Base-by-base conservation (phyloP, 1,140 invertebrate genomes). In the Phymastichus coffea region DNA sequence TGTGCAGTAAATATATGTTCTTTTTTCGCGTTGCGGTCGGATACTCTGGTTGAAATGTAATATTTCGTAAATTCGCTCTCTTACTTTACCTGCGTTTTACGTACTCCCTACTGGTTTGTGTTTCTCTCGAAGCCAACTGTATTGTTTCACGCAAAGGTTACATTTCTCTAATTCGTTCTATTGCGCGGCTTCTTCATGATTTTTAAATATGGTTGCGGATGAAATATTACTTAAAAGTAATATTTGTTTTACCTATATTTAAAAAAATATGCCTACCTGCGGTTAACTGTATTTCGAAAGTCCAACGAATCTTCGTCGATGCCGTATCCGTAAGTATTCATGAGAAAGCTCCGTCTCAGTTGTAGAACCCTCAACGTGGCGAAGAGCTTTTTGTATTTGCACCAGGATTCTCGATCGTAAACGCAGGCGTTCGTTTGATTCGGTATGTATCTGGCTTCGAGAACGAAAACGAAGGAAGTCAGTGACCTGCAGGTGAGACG, bases 401-500 rank as follows among this genome's bases (percentile, higher is more conserved):
- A 59, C 49, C 62, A 51, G 17, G 52, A 55, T 3, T 61, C 22
- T 9, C 48, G 14, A 30, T 72, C 63, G 44, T 68, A 67, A 6
- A 67, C 65, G 44, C 77, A 80, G 14, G 63, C 53, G 8, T 69
- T 37, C 4, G 71, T 74, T 1, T 41, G 57, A 20, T 78, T 75
- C 23, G 68, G 48, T 19, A 65, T 46, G 20, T 76, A 79, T 7
- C 71, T 66, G 3, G 77, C 78, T 43, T 76, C 67, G 44, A 80
- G 63, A 14, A 80, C 57, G 54, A 76, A 74, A 7, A 80, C 67
- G 38, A 78, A 72, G 0, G 76, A 74, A 15, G 64, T 69, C 6
- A 79, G 57, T n/a, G 77, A 78, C 17, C 76, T 70, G 64, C 64
- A 71, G n/a, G 76, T 78, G 3, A 79, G 56, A 37, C 77, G 66